phyloP scores from a whole-genome alignment of 2,888 invertebrate genomes.

The Lypha dubia region DNA sequence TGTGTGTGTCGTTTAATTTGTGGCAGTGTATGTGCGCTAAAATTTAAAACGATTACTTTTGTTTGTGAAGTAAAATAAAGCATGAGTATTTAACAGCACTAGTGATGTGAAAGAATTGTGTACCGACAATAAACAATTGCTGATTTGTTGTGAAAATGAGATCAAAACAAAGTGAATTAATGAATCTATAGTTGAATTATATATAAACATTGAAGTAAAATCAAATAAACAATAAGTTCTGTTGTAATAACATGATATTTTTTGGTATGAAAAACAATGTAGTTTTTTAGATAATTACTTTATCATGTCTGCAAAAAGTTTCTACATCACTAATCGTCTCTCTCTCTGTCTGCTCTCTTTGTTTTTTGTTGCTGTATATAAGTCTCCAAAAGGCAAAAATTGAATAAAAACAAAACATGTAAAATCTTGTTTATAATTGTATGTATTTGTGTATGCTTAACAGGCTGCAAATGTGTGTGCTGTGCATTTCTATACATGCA shows the following conservation, averaged over 20 bases:
- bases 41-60: conserved; percentile 68
- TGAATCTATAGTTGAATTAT: not conserved
- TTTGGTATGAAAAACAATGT: not conserved
- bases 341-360: conserved; percentile 40
- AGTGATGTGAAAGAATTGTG: conserved; percentile 58
- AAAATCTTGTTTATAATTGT: conserved; percentile 67
- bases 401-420: conserved; percentile 70
- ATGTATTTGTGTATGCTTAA: conserved; percentile 36
- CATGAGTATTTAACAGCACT: conserved; percentile 45
- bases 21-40: conserved; percentile 62
- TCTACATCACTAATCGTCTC: conserved; percentile 64
- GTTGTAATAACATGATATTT: not conserved
- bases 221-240: not conserved
- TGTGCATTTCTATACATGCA: conserved; percentile 69
- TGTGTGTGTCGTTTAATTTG: conserved; percentile 51
- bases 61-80: conserved; percentile 43
- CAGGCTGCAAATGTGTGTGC: conserved; percentile 53
- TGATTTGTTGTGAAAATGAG: conserved; percentile 59
- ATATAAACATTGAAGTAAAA: not conserved
- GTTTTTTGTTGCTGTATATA: conserved; percentile 45
- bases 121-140: conserved; percentile 40
- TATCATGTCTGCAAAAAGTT: conserved; percentile 38
- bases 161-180: conserved; percentile 53
- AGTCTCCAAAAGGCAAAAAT: conserved; percentile 63
- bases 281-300: conserved; percentile 38